Evolutionary conservation across 2,797 vertebrate species (phyloP), one percentile per base, ranked within the genome.

Genomic region (Crypturellus tataupa): DNA sequence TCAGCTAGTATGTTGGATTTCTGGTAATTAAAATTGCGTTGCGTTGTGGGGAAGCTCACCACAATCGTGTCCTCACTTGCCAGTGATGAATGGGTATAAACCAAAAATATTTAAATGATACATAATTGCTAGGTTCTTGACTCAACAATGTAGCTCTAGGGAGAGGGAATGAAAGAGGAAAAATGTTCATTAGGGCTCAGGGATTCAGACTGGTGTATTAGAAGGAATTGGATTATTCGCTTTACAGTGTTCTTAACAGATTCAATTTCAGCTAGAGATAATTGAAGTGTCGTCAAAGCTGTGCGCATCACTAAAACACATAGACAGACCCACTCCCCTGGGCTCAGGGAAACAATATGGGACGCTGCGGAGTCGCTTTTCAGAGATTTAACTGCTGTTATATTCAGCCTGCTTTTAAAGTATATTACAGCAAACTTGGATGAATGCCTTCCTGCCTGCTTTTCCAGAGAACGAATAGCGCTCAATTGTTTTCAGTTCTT

Each of bases 81-180:
- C 84, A 94, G 78, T 95, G 80, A 88, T 91, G 92, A 94, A 81
- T 42, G 21, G 85, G 24, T 83, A 90, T 86, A 96, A 97, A 96
- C 65, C 88, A 53, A 76, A 96, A 97, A 96, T 97, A 97, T 97
- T 97, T 97, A 97, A 97, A 96, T 96, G 91, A 70, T 86, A 62
- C 6, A 6, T 97, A 97, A 97, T 97, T 97, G 95, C 69, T 27
- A 63, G 49, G 80, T 97, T 98, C 95, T 97, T 97, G 95, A 95
- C 84, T 92, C 90, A 94, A 97, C 92, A 95, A 94, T 96, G 95
- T 94, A 91, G 88, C 94, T 95, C 91, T 77, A 49, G 91, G 91
- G 94, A 88, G 80, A 91, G 95, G 85, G 80, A 89, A 71, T 83
- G 90, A 88, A 67, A 89, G 78, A 95, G 87, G 95, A 96, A 94